Percentiles rank a stretch among this genome's conserved stretches.
These are phyloP conservation scores for Poeciliopsis paucimaculata DNA, from an alignment of 2,797 vertebrate species.

Conservation along the genomic window DNA sequence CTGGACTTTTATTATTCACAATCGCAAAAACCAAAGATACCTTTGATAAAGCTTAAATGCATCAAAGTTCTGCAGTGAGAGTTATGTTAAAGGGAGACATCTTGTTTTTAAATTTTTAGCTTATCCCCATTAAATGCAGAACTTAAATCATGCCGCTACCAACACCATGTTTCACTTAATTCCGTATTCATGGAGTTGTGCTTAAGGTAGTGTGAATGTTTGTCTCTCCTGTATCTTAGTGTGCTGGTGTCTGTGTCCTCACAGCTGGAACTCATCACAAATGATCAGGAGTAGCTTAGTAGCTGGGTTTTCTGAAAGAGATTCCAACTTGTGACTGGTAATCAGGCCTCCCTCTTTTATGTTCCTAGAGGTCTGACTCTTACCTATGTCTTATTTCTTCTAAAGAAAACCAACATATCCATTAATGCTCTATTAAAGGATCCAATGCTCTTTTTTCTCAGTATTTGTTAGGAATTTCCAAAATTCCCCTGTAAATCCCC, in stretches of 20 bases:
- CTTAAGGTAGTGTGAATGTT: neutral
- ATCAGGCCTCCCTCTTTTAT: neutral
- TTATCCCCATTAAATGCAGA: neutral
- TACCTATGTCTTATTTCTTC: neutral
- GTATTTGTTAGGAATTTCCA: neutral
- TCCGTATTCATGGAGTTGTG: neutral
- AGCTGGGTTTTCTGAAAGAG: neutral
- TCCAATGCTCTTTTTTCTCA: neutral
- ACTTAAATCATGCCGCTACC: neutral
- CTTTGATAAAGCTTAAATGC: neutral
- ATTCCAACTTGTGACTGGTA: neutral
- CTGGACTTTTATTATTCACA: neutral
- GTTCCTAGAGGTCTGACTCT: neutral
- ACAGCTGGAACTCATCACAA: neutral
- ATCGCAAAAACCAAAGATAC: neutral
- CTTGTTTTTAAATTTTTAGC: neutral
- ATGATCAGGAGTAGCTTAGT: neutral
- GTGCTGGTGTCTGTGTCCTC: neutral
- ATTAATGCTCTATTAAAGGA: neutral
- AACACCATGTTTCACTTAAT: too few species aligned
- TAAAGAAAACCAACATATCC: neutral
- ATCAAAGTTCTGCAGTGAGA: neutral
- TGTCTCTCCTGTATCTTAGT: neutral
- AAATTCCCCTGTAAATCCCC: neutral
- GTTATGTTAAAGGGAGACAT: neutral